Conservation (phyloP, 2,113 vertebrate genomes). For the Australoheros scitulus region DNA sequence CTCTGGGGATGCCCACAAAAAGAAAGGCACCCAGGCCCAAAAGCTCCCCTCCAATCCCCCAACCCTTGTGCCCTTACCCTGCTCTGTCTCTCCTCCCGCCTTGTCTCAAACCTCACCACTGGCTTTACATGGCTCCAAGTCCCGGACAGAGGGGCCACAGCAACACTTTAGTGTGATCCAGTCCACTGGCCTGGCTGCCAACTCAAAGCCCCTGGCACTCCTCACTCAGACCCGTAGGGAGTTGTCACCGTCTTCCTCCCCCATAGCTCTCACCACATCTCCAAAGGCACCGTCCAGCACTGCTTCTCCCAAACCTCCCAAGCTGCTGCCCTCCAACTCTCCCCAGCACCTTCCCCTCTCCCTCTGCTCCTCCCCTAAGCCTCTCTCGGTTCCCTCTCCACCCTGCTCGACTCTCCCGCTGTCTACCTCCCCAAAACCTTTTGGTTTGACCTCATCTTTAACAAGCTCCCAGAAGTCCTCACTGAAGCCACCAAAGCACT, state of each 20-base stretch:
- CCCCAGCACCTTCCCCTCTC: conserved; percentile 78
- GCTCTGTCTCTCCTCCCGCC: conserved; percentile 86
- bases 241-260: conserved; percentile 76
- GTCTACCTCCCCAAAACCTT: conserved; percentile 76
- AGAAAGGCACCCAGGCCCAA: conserved; percentile 84
- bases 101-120: conserved; percentile 89
- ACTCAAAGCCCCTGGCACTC: conserved; percentile 90
- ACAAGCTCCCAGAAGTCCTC: conserved; percentile 65
- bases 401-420: conserved; percentile 64
- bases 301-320: conserved; percentile 85
- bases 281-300: conserved; percentile 59
- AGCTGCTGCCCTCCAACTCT: conserved; percentile 73
- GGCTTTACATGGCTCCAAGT: conserved; percentile 90
- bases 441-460: conserved; percentile 71
- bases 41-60: conserved; percentile 86
- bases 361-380: conserved; percentile 80
- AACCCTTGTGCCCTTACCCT: conserved; percentile 85
- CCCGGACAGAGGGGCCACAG: conserved; percentile 89
- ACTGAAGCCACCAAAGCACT: conserved; percentile 57
- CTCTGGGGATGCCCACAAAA: conserved; percentile 81
- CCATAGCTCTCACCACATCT: conserved; percentile 73
- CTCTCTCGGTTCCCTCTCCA: conserved; percentile 78
- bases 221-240: conserved; percentile 90
- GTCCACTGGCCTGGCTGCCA: conserved; percentile 92
- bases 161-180: conserved; percentile 98